Base-by-base conservation (phyloP, 2,797 vertebrate species). In the Podarcis siculus region DNA sequence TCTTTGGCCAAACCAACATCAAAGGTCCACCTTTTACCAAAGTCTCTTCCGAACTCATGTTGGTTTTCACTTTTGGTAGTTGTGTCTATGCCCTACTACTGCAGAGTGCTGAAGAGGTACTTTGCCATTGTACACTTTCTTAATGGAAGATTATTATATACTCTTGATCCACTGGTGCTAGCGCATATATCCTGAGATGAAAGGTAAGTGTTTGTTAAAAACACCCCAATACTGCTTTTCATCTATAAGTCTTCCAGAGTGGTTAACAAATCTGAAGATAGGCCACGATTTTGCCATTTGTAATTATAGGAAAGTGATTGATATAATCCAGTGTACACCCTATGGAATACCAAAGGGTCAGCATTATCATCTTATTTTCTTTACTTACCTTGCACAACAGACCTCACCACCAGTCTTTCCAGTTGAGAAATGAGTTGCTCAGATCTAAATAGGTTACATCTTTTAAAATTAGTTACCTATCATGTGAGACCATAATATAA, bases 401-500 rank as follows among this genome's bases (percentile, higher is more conserved):
- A 80, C 66, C 35, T 64, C 37, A 85, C 35, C 10, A n/a, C 37
- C 49, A 85, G 15, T 66, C 64, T 35, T 81, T n/a, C 15, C 86
- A 83, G 86, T 2, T 67, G 76, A 88, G 67, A 0, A 0, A 0
- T 90, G 45, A 73, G 15, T 2, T 78, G 86, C 87, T 75, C 69
- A 19, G 90, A 78, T 77, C 71, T 79, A 86, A 90, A 81, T 88
- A 32, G 72, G 30, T 8, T 67, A 58, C 6, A 67, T 85, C 49
- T 55, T 55, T 91, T n/a, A 1, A 32, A 58, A 76, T 2, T 7
- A 67, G 61, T 87, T 92, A 86, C 75, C 17, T 78, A 71, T 83
- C 32, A 0, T 80, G 75, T 82, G 25, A 67, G 55, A 91, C 80
- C 85, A 88, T 88, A 85, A 21, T 88, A 93, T 85, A 85, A 89